Evolutionary conservation across 2,797 vertebrate species (phyloP).

Genomic region (Hemitrygon akajei): DNA sequence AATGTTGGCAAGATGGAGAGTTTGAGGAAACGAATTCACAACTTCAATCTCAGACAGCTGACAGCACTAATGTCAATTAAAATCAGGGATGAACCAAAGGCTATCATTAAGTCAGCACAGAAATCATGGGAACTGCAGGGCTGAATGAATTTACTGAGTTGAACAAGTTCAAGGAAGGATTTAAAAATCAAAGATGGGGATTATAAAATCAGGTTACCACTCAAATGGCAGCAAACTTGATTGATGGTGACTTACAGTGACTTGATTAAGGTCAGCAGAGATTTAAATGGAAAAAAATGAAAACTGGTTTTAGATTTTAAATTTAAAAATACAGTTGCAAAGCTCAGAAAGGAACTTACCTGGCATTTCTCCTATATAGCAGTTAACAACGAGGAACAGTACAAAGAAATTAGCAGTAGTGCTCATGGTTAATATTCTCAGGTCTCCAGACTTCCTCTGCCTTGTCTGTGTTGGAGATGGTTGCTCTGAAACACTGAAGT

Average conservation of each 20-base stretch:
- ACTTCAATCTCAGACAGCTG: not conserved
- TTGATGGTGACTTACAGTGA: too few species aligned
- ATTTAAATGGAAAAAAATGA: not conserved
- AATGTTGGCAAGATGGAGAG: not conserved
- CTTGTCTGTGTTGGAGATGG: not conserved
- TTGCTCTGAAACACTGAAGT: not conserved
- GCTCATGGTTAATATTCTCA: slow-evolving; percentile 3
- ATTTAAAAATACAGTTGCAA: not conserved
- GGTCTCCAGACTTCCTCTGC: not conserved
- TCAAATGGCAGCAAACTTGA: not conserved
- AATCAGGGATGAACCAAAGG: not conserved
- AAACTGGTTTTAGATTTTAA: not conserved
- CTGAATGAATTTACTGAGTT: not conserved
- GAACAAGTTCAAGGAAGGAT: not conserved
- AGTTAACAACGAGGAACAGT: not conserved
- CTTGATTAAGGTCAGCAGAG: not conserved
- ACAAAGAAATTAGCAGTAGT: not conserved
- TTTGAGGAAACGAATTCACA: not conserved
- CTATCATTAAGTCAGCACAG: not conserved
- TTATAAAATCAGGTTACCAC: not conserved
- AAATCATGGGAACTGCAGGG: not conserved
- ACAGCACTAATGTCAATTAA: not conserved
- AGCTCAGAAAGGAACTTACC: not conserved
- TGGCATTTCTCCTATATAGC: not conserved
- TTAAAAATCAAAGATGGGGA: not conserved